phyloP scores from a whole-genome alignment of 2,113 vertebrate species.

The Forbesichthys agassizii region DNA sequence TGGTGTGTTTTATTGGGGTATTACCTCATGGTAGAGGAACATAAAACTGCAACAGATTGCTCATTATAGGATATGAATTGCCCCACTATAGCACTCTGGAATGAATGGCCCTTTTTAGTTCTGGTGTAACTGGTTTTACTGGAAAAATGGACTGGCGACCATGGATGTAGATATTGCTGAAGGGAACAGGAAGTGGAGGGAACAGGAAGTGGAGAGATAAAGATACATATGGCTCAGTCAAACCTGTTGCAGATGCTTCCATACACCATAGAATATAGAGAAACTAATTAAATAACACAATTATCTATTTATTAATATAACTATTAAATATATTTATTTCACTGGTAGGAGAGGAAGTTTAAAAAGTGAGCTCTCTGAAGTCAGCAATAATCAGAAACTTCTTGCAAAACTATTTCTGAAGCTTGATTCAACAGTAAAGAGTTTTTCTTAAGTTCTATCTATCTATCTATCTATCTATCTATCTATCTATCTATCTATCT shows the following conservation, averaged over 20 bases:
- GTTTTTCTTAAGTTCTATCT: neutral
- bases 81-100: constrained; percentile 36
- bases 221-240: neutral
- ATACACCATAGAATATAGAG: too few species aligned
- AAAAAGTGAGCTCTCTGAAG: too few species aligned
- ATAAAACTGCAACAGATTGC: constrained; percentile 57
- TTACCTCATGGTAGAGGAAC: constrained; percentile 34
- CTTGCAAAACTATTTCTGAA: neutral
- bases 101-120: constrained; percentile 60
- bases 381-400: neutral
- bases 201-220: constrained; percentile 2
- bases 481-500: too few species aligned
- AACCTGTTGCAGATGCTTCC: too few species aligned
- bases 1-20: constrained; percentile 41
- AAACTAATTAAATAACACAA: too few species aligned
- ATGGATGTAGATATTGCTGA: constrained; percentile 52
- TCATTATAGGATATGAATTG: constrained; percentile 63
- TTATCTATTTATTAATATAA: too few species aligned
- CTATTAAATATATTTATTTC: too few species aligned
- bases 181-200: constrained; percentile 24
- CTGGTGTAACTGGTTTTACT: constrained; percentile 59
- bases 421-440: neutral
- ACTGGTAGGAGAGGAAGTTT: too few species aligned
- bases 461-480: too few species aligned
- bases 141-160: constrained; percentile 45